Conservation (phyloP, 2,113 vertebrate genomes). For the Brachirus orientalis region DNA sequence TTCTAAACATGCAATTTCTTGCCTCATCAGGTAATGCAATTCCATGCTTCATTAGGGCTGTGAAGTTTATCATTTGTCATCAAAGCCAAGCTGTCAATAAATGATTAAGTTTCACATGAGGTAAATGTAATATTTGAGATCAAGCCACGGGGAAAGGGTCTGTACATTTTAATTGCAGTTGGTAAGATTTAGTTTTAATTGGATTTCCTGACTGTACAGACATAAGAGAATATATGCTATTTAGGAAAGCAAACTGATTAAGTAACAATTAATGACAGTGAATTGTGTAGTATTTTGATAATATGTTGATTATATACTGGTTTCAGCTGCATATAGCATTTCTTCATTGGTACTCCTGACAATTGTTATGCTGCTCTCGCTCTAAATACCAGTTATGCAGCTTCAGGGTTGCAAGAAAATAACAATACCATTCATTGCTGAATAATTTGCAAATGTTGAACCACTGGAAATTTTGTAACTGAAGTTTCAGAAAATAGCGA, state of each 20-base stretch:
- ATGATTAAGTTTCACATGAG: conserved; percentile 83
- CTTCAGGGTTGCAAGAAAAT: no score
- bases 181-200: conserved; percentile 59
- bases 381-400: no score
- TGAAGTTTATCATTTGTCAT: conserved; percentile 87
- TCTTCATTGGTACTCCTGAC: no score
- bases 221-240: conserved; percentile 42
- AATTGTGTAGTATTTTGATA: conserved; percentile 20
- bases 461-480: no score
- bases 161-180: conserved; percentile 71
- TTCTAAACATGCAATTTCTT: conserved; percentile 82
- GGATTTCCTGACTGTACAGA: conserved; percentile 49
- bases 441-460: no score
- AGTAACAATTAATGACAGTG: conserved; percentile 20
- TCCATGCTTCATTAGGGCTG: conserved; percentile 84
- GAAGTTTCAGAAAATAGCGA: no score
- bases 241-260: conserved; percentile 45
- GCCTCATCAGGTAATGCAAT: conserved; percentile 85
- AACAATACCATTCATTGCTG: no score
- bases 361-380: no score
- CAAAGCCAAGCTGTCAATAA: conserved; percentile 83
- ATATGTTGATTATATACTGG: conserved; percentile 35
- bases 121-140: conserved; percentile 78
- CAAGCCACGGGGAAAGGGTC: conserved; percentile 62
- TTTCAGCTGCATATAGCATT: no score